Evolutionary conservation across 2,797 vertebrate genomes (phyloP).

Genomic region (Mus minutoides): DNA sequence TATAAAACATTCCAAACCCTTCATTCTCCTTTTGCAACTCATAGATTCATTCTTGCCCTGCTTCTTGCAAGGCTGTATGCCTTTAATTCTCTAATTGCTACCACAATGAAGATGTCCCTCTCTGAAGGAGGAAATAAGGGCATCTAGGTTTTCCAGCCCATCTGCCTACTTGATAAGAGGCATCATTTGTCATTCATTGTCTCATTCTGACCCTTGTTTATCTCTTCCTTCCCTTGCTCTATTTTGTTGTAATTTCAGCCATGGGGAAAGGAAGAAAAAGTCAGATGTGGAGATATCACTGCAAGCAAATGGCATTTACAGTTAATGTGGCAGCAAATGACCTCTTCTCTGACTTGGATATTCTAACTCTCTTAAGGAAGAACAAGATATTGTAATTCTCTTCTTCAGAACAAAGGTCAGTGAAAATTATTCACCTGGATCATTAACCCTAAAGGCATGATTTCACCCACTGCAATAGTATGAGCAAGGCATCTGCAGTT

Average conservation of each 20-base stretch:
- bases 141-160: constrained; percentile 30
- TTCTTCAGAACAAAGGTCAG: constrained; percentile 46
- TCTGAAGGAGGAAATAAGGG: constrained; percentile 17
- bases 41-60: neutral
- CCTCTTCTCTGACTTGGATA: constrained; percentile 47
- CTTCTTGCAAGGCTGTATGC: neutral
- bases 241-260: constrained; percentile 70
- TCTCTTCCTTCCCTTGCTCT: constrained; percentile 61
- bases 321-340: constrained; percentile 66
- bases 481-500: rapidly evolving
- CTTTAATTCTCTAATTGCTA: constrained; percentile 49
- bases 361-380: constrained; percentile 66
- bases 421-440: constrained; percentile 40
- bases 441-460: constrained; percentile 43
- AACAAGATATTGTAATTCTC: constrained; percentile 38
- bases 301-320: constrained; percentile 72
- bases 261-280: constrained; percentile 31
- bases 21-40: neutral
- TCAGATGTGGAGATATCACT: constrained; percentile 70
- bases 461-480: neutral
- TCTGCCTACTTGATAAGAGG: constrained; percentile 57
- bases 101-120: neutral
- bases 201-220: constrained; percentile 62
- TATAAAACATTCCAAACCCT: neutral
- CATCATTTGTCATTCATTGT: constrained; percentile 43